A percentile compares a stretch with the other conserved stretches of the same genome.
phyloP scores from a whole-genome alignment of 2,888 invertebrate species.

The Eristalis pertinax region DNA sequence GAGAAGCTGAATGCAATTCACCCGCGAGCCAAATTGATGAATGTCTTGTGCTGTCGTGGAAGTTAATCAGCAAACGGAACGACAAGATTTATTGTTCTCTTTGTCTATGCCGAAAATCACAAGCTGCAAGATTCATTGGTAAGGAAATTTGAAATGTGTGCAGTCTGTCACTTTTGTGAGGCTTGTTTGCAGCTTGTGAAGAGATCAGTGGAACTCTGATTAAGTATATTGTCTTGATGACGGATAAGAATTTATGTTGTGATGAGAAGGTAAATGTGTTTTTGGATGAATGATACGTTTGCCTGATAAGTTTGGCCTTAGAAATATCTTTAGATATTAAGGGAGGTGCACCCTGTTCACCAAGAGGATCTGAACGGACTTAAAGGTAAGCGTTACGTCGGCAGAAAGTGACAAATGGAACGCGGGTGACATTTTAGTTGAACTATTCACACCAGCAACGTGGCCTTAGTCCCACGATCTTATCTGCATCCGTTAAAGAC shows the following conservation, averaged over 20 bases:
- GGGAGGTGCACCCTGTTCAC: too few species aligned
- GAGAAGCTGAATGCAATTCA: background rate
- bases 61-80: conserved; percentile 1
- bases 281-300: background rate
- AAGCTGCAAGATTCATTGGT: background rate
- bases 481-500: too few species aligned
- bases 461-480: too few species aligned
- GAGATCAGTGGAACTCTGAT: background rate
- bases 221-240: background rate
- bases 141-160: background rate
- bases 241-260: background rate
- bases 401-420: too few species aligned
- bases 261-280: background rate
- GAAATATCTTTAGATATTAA: too few species aligned
- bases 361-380: too few species aligned
- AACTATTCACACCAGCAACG: too few species aligned
- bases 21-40: background rate
- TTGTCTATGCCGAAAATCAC: background rate
- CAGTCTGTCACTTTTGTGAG: background rate
- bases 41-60: background rate
- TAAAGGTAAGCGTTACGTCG: too few species aligned
- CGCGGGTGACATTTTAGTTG: too few species aligned
- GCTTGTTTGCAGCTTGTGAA: background rate
- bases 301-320: too few species aligned
- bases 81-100: background rate